Percentiles rank a stretch among this genome's conserved stretches.
phyloP scores from a whole-genome alignment of 53 echinoderm and acorn worm genomes.

The Holothuria leucospilota region DNA sequence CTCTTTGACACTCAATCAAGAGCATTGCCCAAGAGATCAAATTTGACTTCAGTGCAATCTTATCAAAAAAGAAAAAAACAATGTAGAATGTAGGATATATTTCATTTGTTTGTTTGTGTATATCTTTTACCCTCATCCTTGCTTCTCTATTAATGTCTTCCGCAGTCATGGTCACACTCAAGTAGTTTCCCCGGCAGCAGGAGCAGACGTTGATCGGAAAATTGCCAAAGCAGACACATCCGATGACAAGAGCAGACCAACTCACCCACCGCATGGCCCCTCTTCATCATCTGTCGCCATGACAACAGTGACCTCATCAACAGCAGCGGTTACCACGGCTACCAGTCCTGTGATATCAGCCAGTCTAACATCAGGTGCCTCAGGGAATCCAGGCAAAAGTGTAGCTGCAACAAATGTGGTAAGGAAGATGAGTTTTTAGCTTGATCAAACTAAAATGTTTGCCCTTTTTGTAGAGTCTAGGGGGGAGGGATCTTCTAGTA shows the following conservation, averaged over 20 bases:
- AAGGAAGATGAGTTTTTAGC: slow-evolving; percentile 34
- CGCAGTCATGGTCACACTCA: slow-evolving; percentile 42
- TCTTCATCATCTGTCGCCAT: slow-evolving; percentile 54
- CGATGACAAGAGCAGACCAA: slow-evolving; percentile 46
- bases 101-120: slow-evolving; percentile 35
- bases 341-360: slow-evolving; percentile 62
- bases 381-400: slow-evolving; percentile 69
- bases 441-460: not conserved
- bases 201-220: slow-evolving; percentile 37
- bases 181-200: slow-evolving; percentile 14
- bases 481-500: no score
- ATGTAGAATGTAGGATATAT: slow-evolving; percentile 8
- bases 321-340: slow-evolving; percentile 72
- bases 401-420: slow-evolving; percentile 54
- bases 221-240: slow-evolving; percentile 47
- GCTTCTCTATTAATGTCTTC: not conserved
- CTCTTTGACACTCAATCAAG: slow-evolving; percentile 18
- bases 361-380: slow-evolving; percentile 79
- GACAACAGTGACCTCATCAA: slow-evolving; percentile 62
- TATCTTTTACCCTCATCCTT: not conserved
- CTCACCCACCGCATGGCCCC: slow-evolving; percentile 14
- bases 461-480: not conserved
- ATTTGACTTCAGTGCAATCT: not conserved
- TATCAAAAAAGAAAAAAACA: no score
- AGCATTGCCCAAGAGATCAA: slow-evolving; percentile 22